These are phyloP conservation scores for Tringa solitaria DNA, from an alignment of 2,113 vertebrate genomes.

Conservation along the genomic window DNA sequence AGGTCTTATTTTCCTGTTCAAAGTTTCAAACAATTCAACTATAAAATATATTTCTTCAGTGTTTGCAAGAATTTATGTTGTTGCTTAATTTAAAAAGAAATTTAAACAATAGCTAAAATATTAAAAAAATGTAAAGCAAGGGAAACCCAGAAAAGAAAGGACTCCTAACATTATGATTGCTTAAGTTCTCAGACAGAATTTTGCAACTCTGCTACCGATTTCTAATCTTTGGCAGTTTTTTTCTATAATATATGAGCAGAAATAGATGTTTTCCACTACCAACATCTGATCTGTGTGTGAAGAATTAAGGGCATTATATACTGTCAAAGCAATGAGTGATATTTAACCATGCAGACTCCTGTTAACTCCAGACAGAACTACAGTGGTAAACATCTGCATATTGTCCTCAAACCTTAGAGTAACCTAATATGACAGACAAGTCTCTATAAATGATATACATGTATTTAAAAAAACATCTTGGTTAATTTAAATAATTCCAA, in stretches of 20 bases:
- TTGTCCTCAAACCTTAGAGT: not conserved
- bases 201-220: not conserved
- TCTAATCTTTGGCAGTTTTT: not conserved
- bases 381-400: not conserved
- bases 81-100: not conserved
- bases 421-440: not conserved
- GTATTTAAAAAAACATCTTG: not conserved
- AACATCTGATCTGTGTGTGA: slow-evolving; percentile 26
- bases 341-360: slow-evolving; percentile 8
- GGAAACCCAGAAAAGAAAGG: not conserved
- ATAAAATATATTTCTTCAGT: not conserved
- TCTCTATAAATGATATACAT: not conserved
- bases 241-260: not conserved
- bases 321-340: slow-evolving; percentile 4
- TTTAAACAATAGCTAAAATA: not conserved
- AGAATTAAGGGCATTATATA: not conserved
- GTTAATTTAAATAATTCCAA: not conserved
- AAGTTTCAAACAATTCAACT: not conserved
- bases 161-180: not conserved
- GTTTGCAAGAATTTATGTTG: not conserved
- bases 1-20: not conserved
- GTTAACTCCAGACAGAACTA: not conserved
- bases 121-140: not conserved
- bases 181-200: not conserved
- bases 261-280: slow-evolving; percentile 32